Percentiles rank a stretch among this genome's conserved stretches.
Evolutionary conservation across 2,797 vertebrate species (phyloP).

Genomic region (Sphenodon punctatus): DNA sequence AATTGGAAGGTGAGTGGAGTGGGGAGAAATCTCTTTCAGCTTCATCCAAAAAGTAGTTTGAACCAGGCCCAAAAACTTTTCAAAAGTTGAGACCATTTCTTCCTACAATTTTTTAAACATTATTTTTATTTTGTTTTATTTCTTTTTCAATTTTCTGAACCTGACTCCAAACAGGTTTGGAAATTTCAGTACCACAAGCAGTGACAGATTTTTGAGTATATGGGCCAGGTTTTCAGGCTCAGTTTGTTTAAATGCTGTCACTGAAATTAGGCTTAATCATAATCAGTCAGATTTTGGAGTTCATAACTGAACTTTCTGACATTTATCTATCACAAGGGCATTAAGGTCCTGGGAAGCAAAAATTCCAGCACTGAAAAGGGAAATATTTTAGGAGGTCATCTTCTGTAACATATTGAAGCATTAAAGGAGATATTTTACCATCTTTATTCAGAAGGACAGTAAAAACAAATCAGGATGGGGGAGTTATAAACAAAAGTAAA

Average conservation of each 20-base stretch:
- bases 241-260: not conserved
- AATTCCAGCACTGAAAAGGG: not conserved
- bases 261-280: not conserved
- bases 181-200: no score
- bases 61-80: not conserved
- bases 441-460: not conserved
- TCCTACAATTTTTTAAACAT: not conserved
- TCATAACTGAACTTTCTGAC: not conserved
- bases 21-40: not conserved
- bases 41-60: not conserved
- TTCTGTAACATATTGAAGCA: not conserved
- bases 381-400: not conserved
- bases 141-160: not conserved
- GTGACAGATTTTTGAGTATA: not conserved
- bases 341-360: not conserved
- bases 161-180: not conserved
- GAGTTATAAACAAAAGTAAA: not conserved
- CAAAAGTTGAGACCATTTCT: not conserved
- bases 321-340: no score
- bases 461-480: not conserved
- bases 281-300: not conserved
- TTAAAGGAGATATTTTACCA: not conserved
- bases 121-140: not conserved
- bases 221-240: not conserved
- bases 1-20: not conserved